Evolutionary conservation across 2,113 vertebrate species (phyloP).

Genomic region (Petrocephalus zakoni): DNA sequence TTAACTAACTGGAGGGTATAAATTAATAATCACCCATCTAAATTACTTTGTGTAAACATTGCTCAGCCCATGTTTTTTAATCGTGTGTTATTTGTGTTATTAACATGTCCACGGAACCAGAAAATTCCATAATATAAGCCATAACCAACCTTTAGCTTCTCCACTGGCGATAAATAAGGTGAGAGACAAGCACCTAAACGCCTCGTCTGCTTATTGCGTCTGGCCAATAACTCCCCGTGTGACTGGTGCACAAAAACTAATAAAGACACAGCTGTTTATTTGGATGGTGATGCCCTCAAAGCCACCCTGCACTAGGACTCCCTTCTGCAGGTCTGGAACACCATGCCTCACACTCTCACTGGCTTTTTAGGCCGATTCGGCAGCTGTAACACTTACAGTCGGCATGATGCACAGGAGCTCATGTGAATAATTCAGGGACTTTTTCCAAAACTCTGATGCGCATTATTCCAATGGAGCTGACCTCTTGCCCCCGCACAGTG

Average conservation of each 20-base stretch:
- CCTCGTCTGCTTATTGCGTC: slow-evolving; percentile 30
- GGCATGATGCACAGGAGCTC: slow-evolving; percentile 29
- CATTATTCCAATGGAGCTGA: slow-evolving; percentile 45
- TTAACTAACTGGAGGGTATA: slow-evolving; percentile 4
- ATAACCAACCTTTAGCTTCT: slow-evolving; percentile 32
- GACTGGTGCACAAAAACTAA: slow-evolving; percentile 37
- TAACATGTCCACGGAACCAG: slow-evolving; percentile 39
- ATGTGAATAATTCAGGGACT: slow-evolving; percentile 31
- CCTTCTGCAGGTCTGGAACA: background rate
- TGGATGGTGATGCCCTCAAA: slow-evolving; percentile 28
- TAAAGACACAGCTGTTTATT: slow-evolving; percentile 33
- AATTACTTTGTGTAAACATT: slow-evolving; percentile 4
- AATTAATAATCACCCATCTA: slow-evolving; percentile 10
- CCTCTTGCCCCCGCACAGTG: slow-evolving; percentile 37
- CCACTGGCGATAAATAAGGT: background rate
- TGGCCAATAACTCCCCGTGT: slow-evolving; percentile 35
- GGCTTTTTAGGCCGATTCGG: background rate
- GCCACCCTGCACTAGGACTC: background rate
- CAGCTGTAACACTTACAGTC: background rate
- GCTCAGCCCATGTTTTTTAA: slow-evolving; percentile 14
- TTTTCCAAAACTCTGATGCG: slow-evolving; percentile 29
- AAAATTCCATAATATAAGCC: slow-evolving; percentile 33
- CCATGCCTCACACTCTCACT: background rate
- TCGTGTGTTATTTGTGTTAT: slow-evolving; percentile 33
- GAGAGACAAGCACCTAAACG: slow-evolving; percentile 33